Evolutionary conservation across 2,113 vertebrate genomes (phyloP), one percentile per base, ranked within the genome.

Genomic region (Danionella cerebrum): DNA sequence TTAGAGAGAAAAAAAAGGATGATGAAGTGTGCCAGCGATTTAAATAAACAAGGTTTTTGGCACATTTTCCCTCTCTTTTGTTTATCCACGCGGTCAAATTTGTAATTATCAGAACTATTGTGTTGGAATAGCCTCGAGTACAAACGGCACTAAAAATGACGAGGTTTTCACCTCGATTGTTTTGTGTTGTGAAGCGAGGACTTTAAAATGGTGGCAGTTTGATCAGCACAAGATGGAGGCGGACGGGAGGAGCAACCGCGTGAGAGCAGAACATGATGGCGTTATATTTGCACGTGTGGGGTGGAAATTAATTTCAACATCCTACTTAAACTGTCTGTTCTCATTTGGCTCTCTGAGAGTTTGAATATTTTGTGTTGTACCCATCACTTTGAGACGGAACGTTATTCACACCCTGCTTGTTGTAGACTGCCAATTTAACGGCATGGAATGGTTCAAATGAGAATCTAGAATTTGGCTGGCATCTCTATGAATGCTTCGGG

Each of bases 391-490:
- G 60, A 36, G 16, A 48, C 7, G 3, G 42, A 25, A 35, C 29
- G 85, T 88, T 84, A 86, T 55, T 55, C 31, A 57, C 33, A 10
- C 50, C 84, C 84, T 52, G 41, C 27, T 38, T 85, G 83, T 86
- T 84, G 83, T 83, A 84, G 82, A 83, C 82, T 82, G 87, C 88
- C 87, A 89, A 85, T 85, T 84, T 84, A 86, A 85, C 87, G 84
- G 88, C 76, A 88, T 93, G 91, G 88, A 84, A 86, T 87, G 87
- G 86, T 85, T 87, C 88, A 89, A 89, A 89, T 90, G 76, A 93
- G 87, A 90, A 89, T 84, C 85, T 83, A 87, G 84, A 82, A 83
- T 87, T 89, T 89, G 89, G 89, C 88, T 88, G 76, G 71, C 77
- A 84, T 79, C 79, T 85, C 78, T 74, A 83, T 86, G 84, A 83